These are phyloP conservation scores for Phengaris alcon DNA, from an alignment of 2,888 invertebrate genomes.

Conservation along the genomic window DNA sequence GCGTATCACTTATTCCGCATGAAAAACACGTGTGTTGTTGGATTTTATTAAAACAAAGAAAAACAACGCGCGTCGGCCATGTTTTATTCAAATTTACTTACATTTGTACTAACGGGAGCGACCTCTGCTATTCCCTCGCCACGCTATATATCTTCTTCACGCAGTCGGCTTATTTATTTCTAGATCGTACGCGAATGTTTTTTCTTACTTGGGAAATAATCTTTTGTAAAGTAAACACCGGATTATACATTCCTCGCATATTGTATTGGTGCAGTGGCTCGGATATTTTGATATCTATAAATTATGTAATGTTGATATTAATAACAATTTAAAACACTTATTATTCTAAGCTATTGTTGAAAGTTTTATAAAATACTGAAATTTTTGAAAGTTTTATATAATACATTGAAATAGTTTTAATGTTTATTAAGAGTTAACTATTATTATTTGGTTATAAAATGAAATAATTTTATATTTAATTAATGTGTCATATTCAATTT, in stretches of 20 bases:
- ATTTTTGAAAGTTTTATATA: too few relatives aligned
- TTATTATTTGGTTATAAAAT: too few relatives aligned
- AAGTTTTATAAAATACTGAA: too few relatives aligned
- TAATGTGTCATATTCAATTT: too few relatives aligned
- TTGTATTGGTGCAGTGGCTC: too few relatives aligned
- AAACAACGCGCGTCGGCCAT: slow-evolving; percentile 51
- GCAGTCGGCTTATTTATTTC: slow-evolving; percentile 68
- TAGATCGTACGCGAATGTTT: slow-evolving; percentile 40
- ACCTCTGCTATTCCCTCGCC: slow-evolving; percentile 77
- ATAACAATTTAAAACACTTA: too few relatives aligned
- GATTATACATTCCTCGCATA: not conserved
- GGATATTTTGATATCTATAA: too few relatives aligned
- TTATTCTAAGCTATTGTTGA: too few relatives aligned
- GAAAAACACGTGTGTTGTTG: slow-evolving; percentile 29
- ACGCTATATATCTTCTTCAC: slow-evolving; percentile 77
- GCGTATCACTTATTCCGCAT: slow-evolving; percentile 2
- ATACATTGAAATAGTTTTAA: too few relatives aligned
- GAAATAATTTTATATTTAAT: too few relatives aligned
- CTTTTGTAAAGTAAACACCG: not conserved
- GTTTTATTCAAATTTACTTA: slow-evolving; percentile 81
- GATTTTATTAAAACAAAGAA: slow-evolving; percentile 42
- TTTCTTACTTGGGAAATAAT: slow-evolving; percentile 30
- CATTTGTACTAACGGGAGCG: slow-evolving; percentile 77
- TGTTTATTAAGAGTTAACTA: too few relatives aligned
- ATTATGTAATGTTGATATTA: too few relatives aligned